A percentile compares a stretch with the other conserved stretches of the same genome.
These are phyloP conservation scores for Parapsyche elsis DNA, from an alignment of 1,140 invertebrate species.

Conservation along the genomic window DNA sequence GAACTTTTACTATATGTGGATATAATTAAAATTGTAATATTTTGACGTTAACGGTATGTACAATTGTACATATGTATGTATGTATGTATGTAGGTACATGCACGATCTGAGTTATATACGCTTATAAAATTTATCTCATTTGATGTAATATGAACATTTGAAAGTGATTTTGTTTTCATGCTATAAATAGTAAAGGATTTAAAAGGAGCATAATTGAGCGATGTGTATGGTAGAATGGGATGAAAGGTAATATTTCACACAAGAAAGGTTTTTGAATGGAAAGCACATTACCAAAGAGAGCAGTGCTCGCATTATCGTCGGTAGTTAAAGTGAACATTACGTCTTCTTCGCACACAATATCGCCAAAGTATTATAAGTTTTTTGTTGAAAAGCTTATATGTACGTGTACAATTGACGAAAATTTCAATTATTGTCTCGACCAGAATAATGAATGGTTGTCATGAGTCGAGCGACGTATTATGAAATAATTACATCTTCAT, in stretches of 20 bases:
- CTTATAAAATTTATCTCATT: too few species aligned
- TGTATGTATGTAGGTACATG: not conserved
- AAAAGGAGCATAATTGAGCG: not conserved
- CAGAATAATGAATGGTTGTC: too few species aligned
- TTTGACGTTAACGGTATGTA: not conserved
- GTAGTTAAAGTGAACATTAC: slow-evolving; percentile 17
- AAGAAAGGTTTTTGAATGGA: slow-evolving; percentile 26
- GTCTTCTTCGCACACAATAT: not conserved
- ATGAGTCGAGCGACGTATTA: too few species aligned
- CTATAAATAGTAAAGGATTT: not conserved
- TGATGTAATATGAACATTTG: too few species aligned
- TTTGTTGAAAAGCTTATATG: too few species aligned
- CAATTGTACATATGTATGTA: not conserved
- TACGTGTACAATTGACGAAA: too few species aligned
- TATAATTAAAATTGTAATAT: not conserved
- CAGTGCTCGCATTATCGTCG: slow-evolving; percentile 16
- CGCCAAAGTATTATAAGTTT: too few species aligned
- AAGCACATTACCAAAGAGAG: slow-evolving; percentile 13
- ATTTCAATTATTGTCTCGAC: too few species aligned
- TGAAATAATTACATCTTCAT: too few species aligned
- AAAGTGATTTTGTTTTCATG: not conserved
- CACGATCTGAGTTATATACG: too few species aligned
- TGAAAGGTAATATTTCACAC: slow-evolving; percentile 6
- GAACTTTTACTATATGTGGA: not conserved
- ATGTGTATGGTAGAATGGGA: not conserved